Conservation (phyloP, 30 jellyfish, hydroid and myxozoan genomes). For the Mastigias papua region DNA sequence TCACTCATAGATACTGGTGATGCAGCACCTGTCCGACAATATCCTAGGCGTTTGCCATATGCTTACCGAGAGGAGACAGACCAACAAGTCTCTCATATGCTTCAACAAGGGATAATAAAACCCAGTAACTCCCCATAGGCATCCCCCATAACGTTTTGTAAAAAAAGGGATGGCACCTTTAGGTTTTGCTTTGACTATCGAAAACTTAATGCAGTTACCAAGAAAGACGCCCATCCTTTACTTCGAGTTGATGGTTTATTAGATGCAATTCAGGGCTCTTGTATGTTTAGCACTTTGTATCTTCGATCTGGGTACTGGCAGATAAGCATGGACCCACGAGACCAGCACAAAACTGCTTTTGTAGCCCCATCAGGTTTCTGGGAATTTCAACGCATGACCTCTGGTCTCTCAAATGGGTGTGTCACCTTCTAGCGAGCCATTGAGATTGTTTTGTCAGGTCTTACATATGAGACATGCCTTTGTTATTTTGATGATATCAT, state of each 20-base stretch:
- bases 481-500: slow-evolving; percentile 72
- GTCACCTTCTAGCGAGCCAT: slow-evolving; percentile 76
- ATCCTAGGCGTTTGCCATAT: slow-evolving; percentile 66
- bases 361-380: slow-evolving; percentile 51
- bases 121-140: slow-evolving; percentile 71
- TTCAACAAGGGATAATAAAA: slow-evolving; percentile 49
- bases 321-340: slow-evolving; percentile 36
- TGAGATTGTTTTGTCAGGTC: slow-evolving; percentile 73
- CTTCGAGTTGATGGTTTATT: slow-evolving; percentile 53
- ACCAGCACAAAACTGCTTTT: slow-evolving; percentile 65
- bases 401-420: slow-evolving; percentile 65
- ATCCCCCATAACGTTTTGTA: slow-evolving; percentile 55
- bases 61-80: slow-evolving; percentile 53
- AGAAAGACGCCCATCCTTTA: slow-evolving; percentile 54
- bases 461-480: slow-evolving; percentile 36
- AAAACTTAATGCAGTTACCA: slow-evolving; percentile 48
- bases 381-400: slow-evolving; percentile 66
- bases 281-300: slow-evolving; percentile 42
- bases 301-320: slow-evolving; percentile 73
- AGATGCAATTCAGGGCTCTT: slow-evolving; percentile 59
- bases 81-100: slow-evolving; percentile 42
- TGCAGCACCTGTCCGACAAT: slow-evolving; percentile 56
- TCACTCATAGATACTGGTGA: slow-evolving; percentile 57
- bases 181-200: slow-evolving; percentile 66
- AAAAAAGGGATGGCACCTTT: slow-evolving; percentile 71